Conservation (phyloP, 2,797 vertebrate species). For the Discoglossus pictus region DNA sequence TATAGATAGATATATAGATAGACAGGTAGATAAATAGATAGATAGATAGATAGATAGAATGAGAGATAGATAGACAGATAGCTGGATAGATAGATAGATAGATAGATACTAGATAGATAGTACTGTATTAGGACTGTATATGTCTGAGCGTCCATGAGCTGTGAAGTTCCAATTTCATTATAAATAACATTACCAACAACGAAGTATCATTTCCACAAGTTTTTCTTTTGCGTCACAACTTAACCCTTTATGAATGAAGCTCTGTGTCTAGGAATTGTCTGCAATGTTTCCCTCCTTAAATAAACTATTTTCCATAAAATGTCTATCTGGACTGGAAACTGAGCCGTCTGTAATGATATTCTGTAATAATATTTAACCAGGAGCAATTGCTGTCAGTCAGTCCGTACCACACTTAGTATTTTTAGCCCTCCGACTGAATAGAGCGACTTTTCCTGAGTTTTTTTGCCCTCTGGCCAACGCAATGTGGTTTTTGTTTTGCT, state of each 20-base stretch:
- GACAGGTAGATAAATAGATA: too few relatives aligned
- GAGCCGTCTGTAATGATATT: constrained; percentile 28
- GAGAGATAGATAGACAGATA: too few relatives aligned
- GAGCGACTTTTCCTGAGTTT: not conserved
- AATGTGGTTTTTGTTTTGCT: constrained; percentile 4
- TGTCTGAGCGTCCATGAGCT: too few relatives aligned
- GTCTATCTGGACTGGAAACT: not conserved
- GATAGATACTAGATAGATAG: too few relatives aligned
- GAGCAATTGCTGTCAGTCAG: not conserved
- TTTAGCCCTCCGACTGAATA: constrained; percentile 17
- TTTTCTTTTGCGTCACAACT: constrained; percentile 26
- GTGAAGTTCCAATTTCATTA: too few relatives aligned
- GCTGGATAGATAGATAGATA: too few relatives aligned
- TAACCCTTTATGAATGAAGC: constrained; percentile 36
- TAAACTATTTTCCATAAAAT: not conserved
- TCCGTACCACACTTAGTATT: constrained; percentile 15
- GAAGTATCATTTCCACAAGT: constrained; percentile 24
- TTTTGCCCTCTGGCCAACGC: constrained; percentile 5
- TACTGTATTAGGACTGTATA: too few relatives aligned
- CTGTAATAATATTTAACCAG: constrained; percentile 6
- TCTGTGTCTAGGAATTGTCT: constrained; percentile 13
- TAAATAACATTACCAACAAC: too few relatives aligned
- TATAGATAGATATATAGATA: too few relatives aligned
- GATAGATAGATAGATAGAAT: too few relatives aligned
- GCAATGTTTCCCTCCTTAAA: constrained; percentile 1